Percentiles rank a stretch among this genome's conserved stretches.
These are phyloP conservation scores for Stramonita haemastoma DNA, from an alignment of 2,888 invertebrate species.

Conservation along the genomic window DNA sequence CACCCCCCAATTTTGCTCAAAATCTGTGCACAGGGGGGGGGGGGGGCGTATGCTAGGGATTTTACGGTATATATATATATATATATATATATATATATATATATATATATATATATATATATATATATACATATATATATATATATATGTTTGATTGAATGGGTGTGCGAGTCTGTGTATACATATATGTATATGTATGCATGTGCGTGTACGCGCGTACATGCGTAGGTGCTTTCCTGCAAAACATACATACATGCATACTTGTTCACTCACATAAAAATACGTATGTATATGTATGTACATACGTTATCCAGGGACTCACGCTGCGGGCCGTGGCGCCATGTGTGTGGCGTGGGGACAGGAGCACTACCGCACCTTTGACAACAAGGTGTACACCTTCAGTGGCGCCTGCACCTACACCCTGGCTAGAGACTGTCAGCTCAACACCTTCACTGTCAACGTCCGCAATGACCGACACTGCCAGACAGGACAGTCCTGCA, in stretches of 20 bases:
- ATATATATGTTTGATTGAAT: neutral
- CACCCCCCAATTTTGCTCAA: no score
- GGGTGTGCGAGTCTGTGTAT: neutral
- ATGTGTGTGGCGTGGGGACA: slow-evolving; percentile 90
- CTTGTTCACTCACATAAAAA: neutral
- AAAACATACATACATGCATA: neutral
- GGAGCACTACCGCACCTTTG: slow-evolving; percentile 90
- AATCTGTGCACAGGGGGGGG: no score
- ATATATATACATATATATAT: neutral
- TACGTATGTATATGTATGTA: neutral
- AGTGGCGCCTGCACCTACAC: slow-evolving; percentile 85
- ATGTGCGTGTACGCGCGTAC: neutral
- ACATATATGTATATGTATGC: neutral
- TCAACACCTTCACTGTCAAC: slow-evolving; percentile 84
- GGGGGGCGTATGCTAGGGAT: no score
- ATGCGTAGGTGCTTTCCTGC: no score
- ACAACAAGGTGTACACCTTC: slow-evolving; percentile 87
- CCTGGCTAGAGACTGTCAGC: slow-evolving; percentile 83
- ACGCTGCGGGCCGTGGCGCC: slow-evolving; percentile 75
- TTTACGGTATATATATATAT: no score
- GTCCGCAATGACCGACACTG: slow-evolving; percentile 81
- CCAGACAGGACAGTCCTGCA: slow-evolving; percentile 78
- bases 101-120: neutral
- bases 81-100: neutral
- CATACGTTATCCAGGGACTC: neutral